Evolutionary conservation across 2,888 invertebrate genomes (phyloP), one percentile per base, ranked within the genome.

Genomic region (Xylocampa areola): DNA sequence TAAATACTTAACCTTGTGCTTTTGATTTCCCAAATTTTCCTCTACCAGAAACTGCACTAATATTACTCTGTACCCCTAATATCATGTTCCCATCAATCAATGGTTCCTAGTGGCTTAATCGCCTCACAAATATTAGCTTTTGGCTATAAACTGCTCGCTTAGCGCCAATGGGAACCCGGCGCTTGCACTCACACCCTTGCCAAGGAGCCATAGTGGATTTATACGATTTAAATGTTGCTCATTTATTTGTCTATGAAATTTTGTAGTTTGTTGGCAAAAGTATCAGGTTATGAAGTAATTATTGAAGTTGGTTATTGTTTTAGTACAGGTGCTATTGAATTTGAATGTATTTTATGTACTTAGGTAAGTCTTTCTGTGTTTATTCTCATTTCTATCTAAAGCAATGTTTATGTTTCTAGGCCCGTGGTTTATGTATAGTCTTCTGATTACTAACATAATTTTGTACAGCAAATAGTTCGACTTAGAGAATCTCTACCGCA

Each of bases 71-170:
- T 77, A 47, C 44, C 14, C 30, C 54, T 43, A 65, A 77, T 86
- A 83, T 87, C 83, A 77, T 37, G 75, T 87, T 84, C 77, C 88
- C 89, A 92, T 93, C 92, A 90, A 91, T 92, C 92, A 89, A 70
- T 73, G 72, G 64, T 77, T 77, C 76, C 66, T 73, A 73, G 63
- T 79, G 77, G 80, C 84, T 90, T 90, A 91, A 92, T 92, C 91
- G 86, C 79, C 84, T 79, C 78, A 76, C 91, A 92, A 93, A 93
- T 89, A 92, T 93, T 92, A 86, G 87, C 73, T 74, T 70, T 73
- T 76, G 44, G 79, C 77, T 84, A 87, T 84, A 85, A 90, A 88
- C 82, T 81, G 76, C 68, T 73, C 80, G 81, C 84, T 90, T 88
- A 86, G 89, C 88, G 85, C 85, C 69, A 54, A 55, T 68, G 65